These are phyloP conservation scores for Congeria kusceri DNA, from an alignment of 2,888 invertebrate species.

Conservation along the genomic window DNA sequence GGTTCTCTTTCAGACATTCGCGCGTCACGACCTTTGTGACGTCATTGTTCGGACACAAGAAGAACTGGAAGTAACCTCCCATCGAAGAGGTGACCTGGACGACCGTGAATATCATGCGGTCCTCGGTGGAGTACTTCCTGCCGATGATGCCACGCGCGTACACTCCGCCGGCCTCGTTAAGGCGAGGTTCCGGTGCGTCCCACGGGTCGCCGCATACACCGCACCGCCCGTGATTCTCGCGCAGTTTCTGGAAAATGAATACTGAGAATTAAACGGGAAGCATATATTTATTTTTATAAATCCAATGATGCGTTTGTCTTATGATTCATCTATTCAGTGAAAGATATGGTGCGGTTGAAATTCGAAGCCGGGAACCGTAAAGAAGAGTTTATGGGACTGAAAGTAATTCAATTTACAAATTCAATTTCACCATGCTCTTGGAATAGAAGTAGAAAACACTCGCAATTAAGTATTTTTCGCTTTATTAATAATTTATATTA, in stretches of 20 bases:
- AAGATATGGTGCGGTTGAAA: too few species aligned
- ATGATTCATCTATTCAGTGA: too few species aligned
- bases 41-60: slow-evolving; percentile 49
- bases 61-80: slow-evolving; percentile 53
- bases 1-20: slow-evolving; percentile 41
- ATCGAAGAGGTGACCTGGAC: slow-evolving; percentile 52
- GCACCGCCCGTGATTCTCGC: slow-evolving; percentile 42
- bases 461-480: too few species aligned
- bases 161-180: slow-evolving; percentile 61
- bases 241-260: slow-evolving; percentile 35
- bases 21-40: slow-evolving; percentile 22
- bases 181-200: slow-evolving; percentile 46
- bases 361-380: too few species aligned
- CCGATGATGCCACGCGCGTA: slow-evolving; percentile 55
- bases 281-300: too few species aligned
- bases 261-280: too few species aligned
- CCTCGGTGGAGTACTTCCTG: slow-evolving; percentile 37
- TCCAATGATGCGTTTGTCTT: too few species aligned
- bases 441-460: too few species aligned
- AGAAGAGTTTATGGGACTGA: too few species aligned
- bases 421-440: too few species aligned
- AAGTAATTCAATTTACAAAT: too few species aligned
- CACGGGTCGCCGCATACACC: slow-evolving; percentile 59
- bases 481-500: too few species aligned
- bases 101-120: slow-evolving; percentile 24